Base-by-base conservation (phyloP, 2,888 invertebrate genomes). In the Meteorus colon region DNA sequence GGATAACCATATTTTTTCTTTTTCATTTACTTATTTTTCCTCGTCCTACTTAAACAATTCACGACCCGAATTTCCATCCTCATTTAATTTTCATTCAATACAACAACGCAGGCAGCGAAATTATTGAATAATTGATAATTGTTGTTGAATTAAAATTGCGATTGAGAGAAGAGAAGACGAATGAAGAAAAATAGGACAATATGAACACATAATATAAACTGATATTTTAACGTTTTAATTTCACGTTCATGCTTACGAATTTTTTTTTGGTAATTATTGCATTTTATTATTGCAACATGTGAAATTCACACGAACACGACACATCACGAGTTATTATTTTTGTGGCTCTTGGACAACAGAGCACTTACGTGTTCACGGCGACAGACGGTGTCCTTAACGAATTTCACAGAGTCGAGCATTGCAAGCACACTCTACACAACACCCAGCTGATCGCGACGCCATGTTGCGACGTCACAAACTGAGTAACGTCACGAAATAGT, bases 361-460 rank as follows among this genome's bases (percentile, higher is more conserved):
- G 81, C 84, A 89, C 89, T 89, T 85, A 89, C 89, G 86, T 89
- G 85, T 84, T 83, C 80, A 81, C 79, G 78, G 79, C 80, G 83
- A 84, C 85, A 85, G 85, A 86, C 86, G 84, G 83, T 81, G 84
- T 86, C 86, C 85, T 85, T 83, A 81, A 83, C 81, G 78, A 83
- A 81, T 86, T 86, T 85, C 84, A 84, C 84, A 82, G 84, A 86
- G 85, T 86, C 84, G 84, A 85, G 86, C 89, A 89, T 89, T 86
- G 86, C 88, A 85, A 84, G 86, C 86, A 86, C 86, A 86, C 88
- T 87, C 87, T 86, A 87, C 88, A 88, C 88, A 88, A 87, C 87
- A 87, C 85, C 89, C 89, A 89, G 89, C 89, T 89, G 89, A 89
- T 89, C 86, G 85, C 80, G 83, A 84, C 85, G 88, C 89, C 89